phyloP scores from a whole-genome alignment of 2,797 vertebrate species.

The Huso huso region DNA sequence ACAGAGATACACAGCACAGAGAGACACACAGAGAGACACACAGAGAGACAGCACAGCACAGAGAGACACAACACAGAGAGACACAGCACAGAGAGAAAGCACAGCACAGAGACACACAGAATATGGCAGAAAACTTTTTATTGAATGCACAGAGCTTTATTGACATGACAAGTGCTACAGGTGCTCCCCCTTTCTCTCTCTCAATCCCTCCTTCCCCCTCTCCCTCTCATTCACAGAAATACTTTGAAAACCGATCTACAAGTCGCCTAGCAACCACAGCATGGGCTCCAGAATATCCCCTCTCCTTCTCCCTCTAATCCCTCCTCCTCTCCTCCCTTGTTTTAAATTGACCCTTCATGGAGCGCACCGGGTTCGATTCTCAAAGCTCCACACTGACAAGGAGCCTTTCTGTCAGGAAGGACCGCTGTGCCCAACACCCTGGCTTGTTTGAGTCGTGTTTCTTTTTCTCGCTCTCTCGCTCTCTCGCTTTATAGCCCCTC shows the following conservation, averaged over 20 bases:
- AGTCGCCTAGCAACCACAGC: constrained; percentile 60
- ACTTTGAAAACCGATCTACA: constrained; percentile 63
- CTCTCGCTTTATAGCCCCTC: too few relatives aligned
- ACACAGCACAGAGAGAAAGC: constrained; percentile 30
- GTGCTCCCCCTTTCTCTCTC: constrained; percentile 6
- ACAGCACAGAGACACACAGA: too few relatives aligned
- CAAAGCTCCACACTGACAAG: constrained; percentile 44
- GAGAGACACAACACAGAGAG: constrained; percentile 10
- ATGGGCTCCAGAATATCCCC: constrained; percentile 44
- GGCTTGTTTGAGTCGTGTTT: too few relatives aligned
- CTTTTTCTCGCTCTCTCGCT: constrained; percentile 15
- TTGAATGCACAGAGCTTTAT: constrained; percentile 18
- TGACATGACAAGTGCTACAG: constrained; percentile 10
- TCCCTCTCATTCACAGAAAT: constrained; percentile 42
- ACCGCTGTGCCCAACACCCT: too few relatives aligned
- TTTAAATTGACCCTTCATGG: constrained; percentile 32
- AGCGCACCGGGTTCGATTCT: constrained; percentile 42
- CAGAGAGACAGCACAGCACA: constrained; percentile 29
- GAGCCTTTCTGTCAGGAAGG: constrained; percentile 28
- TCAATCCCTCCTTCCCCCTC: constrained; percentile 27
- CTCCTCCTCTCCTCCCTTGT: constrained; percentile 37
- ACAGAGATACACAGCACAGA: neutral
- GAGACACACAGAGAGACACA: constrained; percentile 28
- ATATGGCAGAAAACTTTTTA: constrained; percentile 23
- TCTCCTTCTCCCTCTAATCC: constrained; percentile 21